Base-by-base conservation (phyloP, 1,140 invertebrate species). In the Temnothorax nylanderi region DNA sequence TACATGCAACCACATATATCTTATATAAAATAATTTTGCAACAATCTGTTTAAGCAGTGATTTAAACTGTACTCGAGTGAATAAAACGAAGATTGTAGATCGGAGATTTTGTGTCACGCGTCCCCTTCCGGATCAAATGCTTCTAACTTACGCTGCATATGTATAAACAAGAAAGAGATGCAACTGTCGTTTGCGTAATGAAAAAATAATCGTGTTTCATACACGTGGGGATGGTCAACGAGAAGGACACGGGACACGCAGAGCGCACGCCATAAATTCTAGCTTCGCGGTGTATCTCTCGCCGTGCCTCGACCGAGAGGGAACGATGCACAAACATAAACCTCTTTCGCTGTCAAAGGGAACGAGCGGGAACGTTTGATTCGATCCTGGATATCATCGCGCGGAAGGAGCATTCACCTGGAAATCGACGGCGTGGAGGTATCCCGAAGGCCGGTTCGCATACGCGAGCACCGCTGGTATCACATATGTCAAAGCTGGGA, bases 401-500 rank as follows among this genome's bases (percentile, higher is more conserved):
- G 92, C n/a, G 96, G 96, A 0, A 93, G 92, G 18, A 93, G 95
- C 49, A 92, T 97, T 41, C 96, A 96, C 85, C 91, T 97, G 67
- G 96, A 96, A 71, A 95, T 97, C n/a, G 93, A 95, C 49, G 96
- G 96, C 41, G 93, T 93, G 54, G 90, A 94, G 16, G 91, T 96
- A 32, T 95, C 96, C 62, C 93, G 90, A 51, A 90, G 95, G 32
- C 91, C 94, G 0, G 92, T 96, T 10, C 92, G 95, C 49, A 91
- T 97, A 18, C 82, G 89, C 32, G 96, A 96, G 87, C 94, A 96
- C 89, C 93, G 94, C 1, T 97, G 97, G 97, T 96, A 96, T 74
- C 97, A 97, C 90, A 89, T 97, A n/a, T 97, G 97, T 87, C 93
- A 97, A 72, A 97, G 96, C 64, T 97, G 97, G 96, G 96, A 96